Evolutionary conservation across 2,888 invertebrate genomes (phyloP), one percentile per base, ranked within the genome.

Genomic region (Drosophila affinis): DNA sequence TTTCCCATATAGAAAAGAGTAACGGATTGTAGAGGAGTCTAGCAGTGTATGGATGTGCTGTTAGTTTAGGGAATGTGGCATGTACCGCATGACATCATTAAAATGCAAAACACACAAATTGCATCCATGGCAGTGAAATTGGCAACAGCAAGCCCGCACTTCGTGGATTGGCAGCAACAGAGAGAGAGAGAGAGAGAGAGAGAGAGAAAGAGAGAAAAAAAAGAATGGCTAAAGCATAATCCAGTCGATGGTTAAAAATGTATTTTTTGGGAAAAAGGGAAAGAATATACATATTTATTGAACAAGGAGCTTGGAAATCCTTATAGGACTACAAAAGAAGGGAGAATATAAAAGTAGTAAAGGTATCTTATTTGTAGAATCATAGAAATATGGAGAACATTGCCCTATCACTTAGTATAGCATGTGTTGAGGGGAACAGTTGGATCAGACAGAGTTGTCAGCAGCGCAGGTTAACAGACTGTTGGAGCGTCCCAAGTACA

Each of bases 51-150:
- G 14, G 10, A 1, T 29, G 18, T 9, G 14, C 18, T 9, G 52
- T 5, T 39, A 6, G 58, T 24, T 29, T 24, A 34, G 52, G 44
- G 60, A 18, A 45, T 17, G 5, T 24, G 48, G 49, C 17, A 1
- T 46, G 44, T 24, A 9, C 24, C 24, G 53, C 32, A 27, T 34
- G 54, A 62, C 81, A 78, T 63, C 61, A 70, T 64, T 58, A 52
- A 72, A 78, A 68, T 80, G 71, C 78, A 76, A 72, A 67, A 62
- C 62, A 68, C 65, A 72, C 63, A 72, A 76, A 79, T 72, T 72
- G 69, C 65, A 72, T 67, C 56, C 61, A 61, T 74, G 72, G 39
- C 60, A 72, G 49, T 62, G 59, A 60, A 67, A 56, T 67, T 65
- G 56, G 39, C 63, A 64, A 78, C 2, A 62, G 57, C 45, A 52